A percentile compares a stretch with the other conserved stretches of the same genome.
Conservation (phyloP, 2,113 vertebrate species). For the Phylloscopus trochiloides region DNA sequence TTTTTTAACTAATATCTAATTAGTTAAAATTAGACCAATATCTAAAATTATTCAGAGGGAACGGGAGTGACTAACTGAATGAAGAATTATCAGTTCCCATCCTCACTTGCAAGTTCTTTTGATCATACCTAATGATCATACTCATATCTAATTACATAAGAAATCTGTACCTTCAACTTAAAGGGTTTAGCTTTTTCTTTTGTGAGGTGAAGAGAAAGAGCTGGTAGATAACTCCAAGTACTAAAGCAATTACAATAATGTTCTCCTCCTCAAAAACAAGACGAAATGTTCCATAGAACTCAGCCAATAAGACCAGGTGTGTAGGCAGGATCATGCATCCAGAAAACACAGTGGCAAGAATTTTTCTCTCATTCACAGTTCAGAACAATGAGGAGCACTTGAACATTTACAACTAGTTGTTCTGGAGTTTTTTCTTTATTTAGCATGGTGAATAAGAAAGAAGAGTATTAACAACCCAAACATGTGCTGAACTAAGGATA, state of each 20-base stretch:
- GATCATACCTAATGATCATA: neutral
- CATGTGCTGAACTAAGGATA: neutral
- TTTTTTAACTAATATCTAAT: neutral
- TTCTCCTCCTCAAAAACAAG: neutral
- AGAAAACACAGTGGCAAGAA: neutral
- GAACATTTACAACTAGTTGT: neutral
- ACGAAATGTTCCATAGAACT: neutral
- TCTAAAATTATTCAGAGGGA: neutral
- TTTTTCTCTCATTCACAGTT: neutral
- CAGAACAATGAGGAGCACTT: neutral
- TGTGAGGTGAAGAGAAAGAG: neutral
- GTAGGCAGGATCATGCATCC: accelerated
- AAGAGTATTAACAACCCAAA: neutral
- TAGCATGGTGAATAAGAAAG: neutral
- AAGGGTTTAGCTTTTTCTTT: neutral
- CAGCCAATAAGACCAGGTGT: neutral
- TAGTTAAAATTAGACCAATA: neutral
- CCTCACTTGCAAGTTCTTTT: neutral
- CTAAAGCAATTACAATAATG: neutral
- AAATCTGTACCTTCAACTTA: neutral
- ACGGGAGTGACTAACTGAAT: neutral
- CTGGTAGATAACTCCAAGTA: neutral
- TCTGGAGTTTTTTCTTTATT: neutral
- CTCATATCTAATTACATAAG: neutral
- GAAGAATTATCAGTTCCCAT: neutral